Percentiles rank a stretch among this genome's conserved stretches.
phyloP scores from a whole-genome alignment of 2,797 vertebrate species.

The Myioborus miniatus region DNA sequence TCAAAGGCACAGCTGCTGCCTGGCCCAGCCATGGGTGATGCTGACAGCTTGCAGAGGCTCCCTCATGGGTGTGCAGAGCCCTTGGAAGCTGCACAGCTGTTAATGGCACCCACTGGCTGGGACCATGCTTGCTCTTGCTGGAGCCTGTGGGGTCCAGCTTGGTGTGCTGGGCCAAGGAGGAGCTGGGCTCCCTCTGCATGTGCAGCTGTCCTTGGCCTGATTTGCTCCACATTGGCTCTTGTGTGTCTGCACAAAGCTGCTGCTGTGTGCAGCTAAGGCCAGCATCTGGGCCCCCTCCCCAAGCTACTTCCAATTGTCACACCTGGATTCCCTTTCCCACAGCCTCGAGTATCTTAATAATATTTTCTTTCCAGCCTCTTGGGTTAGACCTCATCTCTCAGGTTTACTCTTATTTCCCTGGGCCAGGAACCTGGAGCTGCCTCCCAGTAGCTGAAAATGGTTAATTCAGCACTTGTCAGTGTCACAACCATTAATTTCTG shows the following conservation, averaged over 20 bases:
- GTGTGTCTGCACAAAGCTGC: not conserved
- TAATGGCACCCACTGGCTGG: not conserved
- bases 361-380: not conserved
- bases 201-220: not conserved
- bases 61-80: not conserved
- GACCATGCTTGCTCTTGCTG: not conserved
- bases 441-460: not conserved
- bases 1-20: not conserved
- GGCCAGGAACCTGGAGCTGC: not conserved
- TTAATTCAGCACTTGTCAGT: not conserved
- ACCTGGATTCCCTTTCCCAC: not conserved
- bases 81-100: not conserved
- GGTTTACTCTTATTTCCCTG: not conserved
- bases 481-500: not conserved
- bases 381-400: not conserved
- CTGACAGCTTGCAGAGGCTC: not conserved
- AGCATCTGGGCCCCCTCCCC: not conserved
- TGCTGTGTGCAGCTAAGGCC: not conserved
- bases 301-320: not conserved
- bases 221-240: not conserved
- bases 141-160: not conserved
- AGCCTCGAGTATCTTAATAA: not conserved
- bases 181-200: not conserved
- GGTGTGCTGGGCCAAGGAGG: not conserved
- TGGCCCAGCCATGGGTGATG: rapidly evolving